Evolutionary conservation across 1,140 invertebrate species (phyloP).

Genomic region (Trichonephila clavipes): DNA sequence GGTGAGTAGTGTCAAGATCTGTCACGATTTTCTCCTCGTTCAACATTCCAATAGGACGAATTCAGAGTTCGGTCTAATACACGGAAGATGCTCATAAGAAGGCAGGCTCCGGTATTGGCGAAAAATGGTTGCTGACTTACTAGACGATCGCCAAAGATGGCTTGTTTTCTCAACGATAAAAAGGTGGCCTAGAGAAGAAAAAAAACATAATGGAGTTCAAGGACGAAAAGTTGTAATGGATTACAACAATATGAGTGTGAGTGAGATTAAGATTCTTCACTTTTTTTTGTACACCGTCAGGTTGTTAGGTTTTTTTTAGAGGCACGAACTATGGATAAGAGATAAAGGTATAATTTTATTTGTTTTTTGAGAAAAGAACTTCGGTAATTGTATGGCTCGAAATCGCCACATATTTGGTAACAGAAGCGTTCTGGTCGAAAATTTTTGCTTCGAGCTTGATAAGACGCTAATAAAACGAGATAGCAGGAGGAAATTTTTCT

Average conservation of each 20-base stretch:
- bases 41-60: constrained; percentile 28
- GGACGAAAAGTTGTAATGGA: constrained; percentile 54
- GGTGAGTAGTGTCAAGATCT: constrained; percentile 43
- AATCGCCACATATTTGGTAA: constrained; percentile 12
- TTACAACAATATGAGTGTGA: constrained; percentile 47
- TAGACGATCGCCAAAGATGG: neutral
- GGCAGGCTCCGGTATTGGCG: neutral
- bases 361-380: neutral
- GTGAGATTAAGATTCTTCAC: constrained; percentile 3
- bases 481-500: neutral
- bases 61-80: constrained; percentile 14
- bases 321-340: neutral
- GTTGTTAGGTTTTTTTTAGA: neutral
- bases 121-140: constrained; percentile 1
- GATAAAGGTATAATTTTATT: constrained; percentile 20
- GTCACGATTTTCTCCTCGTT: constrained; percentile 10
- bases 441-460: neutral
- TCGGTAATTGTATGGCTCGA: neutral
- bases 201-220: constrained; percentile 57
- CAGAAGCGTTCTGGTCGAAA: neutral
- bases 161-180: neutral
- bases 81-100: neutral
- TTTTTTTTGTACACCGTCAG: neutral
- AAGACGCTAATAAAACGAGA: neutral
- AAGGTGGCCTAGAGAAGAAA: constrained; percentile 62